Conservation (phyloP, 2,113 vertebrate species). For the Sakesphorus luctuosus region DNA sequence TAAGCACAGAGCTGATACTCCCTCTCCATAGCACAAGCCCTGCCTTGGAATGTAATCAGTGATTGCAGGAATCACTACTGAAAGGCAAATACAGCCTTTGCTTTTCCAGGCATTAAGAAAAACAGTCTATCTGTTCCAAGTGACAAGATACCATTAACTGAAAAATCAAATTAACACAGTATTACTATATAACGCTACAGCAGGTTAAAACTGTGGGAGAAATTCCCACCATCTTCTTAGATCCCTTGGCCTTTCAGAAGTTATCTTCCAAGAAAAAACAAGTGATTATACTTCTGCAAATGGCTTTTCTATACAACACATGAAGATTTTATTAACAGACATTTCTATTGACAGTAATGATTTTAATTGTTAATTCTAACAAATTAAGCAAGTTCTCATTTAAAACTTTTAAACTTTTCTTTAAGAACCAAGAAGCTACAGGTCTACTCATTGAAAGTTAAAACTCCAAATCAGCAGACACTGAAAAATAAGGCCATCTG, state of each 20-base stretch:
- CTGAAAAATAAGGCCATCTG: not conserved
- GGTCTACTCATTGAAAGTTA: not conserved
- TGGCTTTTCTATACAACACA: not conserved
- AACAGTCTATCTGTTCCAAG: not conserved
- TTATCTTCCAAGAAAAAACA: not conserved
- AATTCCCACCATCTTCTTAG: not conserved
- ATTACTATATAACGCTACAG: not conserved
- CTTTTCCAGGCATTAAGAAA: not conserved
- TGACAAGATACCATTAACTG: not conserved
- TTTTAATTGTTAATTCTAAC: not conserved
- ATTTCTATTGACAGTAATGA: not conserved
- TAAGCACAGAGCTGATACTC: not conserved
- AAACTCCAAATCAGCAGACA: not conserved
- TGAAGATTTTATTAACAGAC: not conserved
- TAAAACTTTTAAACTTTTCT: not conserved
- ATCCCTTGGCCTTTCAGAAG: not conserved
- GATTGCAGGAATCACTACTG: not conserved
- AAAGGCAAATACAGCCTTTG: not conserved
- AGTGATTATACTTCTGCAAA: not conserved
- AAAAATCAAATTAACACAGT: not conserved
- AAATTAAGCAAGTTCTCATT: not conserved
- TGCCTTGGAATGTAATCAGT: not conserved
- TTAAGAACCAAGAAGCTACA: not conserved
- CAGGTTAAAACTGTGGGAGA: not conserved
- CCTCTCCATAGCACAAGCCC: not conserved